phyloP scores from a whole-genome alignment of 2,113 vertebrate genomes.

The Bucco capensis region DNA sequence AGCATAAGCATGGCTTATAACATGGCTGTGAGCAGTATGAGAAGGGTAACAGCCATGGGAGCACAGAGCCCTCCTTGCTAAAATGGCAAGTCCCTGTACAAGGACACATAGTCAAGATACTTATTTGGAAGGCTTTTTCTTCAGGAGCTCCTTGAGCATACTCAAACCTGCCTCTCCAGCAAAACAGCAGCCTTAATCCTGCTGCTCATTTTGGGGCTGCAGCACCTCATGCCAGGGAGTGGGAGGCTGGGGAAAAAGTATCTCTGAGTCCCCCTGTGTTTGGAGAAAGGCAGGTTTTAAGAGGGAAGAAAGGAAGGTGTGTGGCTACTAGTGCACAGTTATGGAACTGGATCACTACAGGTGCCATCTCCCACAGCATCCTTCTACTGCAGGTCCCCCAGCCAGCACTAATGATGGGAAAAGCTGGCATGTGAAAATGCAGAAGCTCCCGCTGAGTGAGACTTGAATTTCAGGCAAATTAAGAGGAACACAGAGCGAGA shows the following conservation, averaged over 20 bases:
- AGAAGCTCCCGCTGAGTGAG: not conserved
- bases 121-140: not conserved
- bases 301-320: not conserved
- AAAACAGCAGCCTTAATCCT: not conserved
- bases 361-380: not conserved
- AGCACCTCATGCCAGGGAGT: not conserved
- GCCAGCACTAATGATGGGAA: not conserved
- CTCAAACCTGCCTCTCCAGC: not conserved
- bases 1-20: not conserved
- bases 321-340: not conserved
- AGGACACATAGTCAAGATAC: not conserved
- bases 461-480: not conserved
- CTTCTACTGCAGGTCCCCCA: not conserved
- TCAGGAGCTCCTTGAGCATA: not conserved
- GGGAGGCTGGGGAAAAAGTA: too few species aligned
- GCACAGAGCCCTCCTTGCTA: not conserved
- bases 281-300: not conserved
- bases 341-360: not conserved
- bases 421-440: not conserved
- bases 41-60: not conserved
- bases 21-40: not conserved
- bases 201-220: not conserved
- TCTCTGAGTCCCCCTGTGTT: not conserved
- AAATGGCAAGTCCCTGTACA: fast-evolving
- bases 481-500: not conserved